Percentiles rank a stretch among this genome's conserved stretches.
phyloP scores from a whole-genome alignment of 2,113 vertebrate species.

The Ochotona princeps region DNA sequence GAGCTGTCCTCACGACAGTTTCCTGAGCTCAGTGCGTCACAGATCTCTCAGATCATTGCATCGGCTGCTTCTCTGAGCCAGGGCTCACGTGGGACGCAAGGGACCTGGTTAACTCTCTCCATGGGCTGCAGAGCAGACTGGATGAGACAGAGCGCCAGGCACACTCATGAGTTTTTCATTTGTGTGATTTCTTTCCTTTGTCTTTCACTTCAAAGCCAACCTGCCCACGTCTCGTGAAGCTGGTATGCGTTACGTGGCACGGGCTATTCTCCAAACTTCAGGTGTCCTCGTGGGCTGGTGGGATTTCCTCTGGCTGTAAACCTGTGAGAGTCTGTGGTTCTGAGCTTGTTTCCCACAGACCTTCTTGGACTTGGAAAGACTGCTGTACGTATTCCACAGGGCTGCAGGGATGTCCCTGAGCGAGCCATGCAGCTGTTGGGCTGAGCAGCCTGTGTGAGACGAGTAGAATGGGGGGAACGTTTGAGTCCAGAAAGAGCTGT shows the following conservation, averaged over 20 bases:
- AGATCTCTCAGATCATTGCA: background rate
- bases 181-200: background rate
- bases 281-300: background rate
- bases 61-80: background rate
- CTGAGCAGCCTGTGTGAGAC: background rate
- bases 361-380: background rate
- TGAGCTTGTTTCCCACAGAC: background rate
- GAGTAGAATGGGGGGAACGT: background rate
- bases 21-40: background rate
- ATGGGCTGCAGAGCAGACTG: background rate
- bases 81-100: background rate
- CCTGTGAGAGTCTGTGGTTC: background rate
- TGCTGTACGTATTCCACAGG: background rate
- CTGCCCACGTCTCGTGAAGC: background rate
- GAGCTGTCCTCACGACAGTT: background rate
- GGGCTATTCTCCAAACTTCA: background rate
- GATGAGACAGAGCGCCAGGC: background rate
- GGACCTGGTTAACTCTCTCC: background rate
- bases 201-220: background rate
- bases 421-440: slow-evolving; percentile 17
- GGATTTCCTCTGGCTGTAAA: background rate
- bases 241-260: background rate
- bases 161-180: background rate
- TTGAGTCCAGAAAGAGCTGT: background rate
- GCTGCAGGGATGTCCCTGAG: background rate